Conservation (phyloP, 2,113 vertebrate genomes). For the Gymnocephalus cernua region DNA sequence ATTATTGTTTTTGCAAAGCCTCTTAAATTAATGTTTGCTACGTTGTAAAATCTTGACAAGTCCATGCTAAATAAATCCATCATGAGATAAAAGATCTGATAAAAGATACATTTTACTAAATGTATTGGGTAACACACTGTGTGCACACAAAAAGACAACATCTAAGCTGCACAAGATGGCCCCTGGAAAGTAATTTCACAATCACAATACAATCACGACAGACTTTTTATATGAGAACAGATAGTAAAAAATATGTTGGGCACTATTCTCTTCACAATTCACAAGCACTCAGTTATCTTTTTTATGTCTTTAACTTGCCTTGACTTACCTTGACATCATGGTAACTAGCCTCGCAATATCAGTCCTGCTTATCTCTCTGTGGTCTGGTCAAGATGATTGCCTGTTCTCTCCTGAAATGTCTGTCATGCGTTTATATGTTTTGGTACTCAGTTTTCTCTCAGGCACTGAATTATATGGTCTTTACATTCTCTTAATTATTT, state of each 20-base stretch:
- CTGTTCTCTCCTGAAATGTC: slow-evolving; percentile 5
- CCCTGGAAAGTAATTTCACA: background rate
- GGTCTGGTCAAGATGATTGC: slow-evolving; percentile 11
- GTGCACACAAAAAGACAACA: background rate
- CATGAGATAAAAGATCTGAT: background rate
- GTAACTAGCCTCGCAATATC: slow-evolving; percentile 20
- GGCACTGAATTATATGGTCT: background rate
- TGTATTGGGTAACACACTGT: background rate
- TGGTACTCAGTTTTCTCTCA: background rate
- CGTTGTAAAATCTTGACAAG: background rate
- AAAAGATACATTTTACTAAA: background rate
- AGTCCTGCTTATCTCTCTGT: slow-evolving; percentile 24
- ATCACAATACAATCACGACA: background rate
- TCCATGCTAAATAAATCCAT: background rate
- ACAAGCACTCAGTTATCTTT: background rate
- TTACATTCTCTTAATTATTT: background rate
- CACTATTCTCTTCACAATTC: background rate
- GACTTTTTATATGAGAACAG: background rate
- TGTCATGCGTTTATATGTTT: background rate
- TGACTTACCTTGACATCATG: slow-evolving; percentile 46
- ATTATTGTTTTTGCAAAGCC: no score
- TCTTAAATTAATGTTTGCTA: no score
- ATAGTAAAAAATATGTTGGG: background rate
- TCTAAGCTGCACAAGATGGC: background rate
- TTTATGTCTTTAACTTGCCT: slow-evolving; percentile 25